Evolutionary conservation across 1,140 invertebrate genomes (phyloP).

Genomic region (Panulirus ornatus): DNA sequence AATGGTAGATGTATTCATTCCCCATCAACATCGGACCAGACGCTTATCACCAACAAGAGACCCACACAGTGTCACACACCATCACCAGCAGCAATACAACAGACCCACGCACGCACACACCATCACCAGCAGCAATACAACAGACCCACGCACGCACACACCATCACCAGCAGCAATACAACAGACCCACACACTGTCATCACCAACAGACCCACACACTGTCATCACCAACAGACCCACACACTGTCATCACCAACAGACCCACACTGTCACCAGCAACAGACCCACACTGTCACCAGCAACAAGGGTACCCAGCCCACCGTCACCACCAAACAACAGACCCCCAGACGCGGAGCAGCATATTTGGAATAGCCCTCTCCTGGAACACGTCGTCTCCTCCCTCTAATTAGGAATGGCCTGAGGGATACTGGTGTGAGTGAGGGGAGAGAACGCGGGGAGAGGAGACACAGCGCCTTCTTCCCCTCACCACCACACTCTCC

Average conservation of each 20-base stretch:
- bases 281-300: constrained; percentile 38
- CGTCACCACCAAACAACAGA: not conserved
- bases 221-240: constrained; percentile 20
- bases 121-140: too few relatives aligned
- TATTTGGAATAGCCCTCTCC: constrained; percentile 71
- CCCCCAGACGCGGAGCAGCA: constrained; percentile 40
- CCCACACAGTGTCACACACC: too few relatives aligned
- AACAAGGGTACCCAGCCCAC: not conserved
- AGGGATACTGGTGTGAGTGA: constrained; percentile 70
- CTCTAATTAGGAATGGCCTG: constrained; percentile 72
- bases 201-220: constrained; percentile 1
- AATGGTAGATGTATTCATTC: too few relatives aligned
- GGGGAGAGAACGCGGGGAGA: constrained; percentile 46
- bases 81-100: too few relatives aligned
- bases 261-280: constrained; percentile 39
- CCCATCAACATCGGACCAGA: not conserved
- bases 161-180: not conserved
- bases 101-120: too few relatives aligned
- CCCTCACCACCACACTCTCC: constrained; percentile 1
- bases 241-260: constrained; percentile 34
- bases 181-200: not conserved
- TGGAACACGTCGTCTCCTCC: constrained; percentile 69
- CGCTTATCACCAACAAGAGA: too few relatives aligned
- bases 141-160: not conserved
- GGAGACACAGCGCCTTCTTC: constrained; percentile 32